Base-by-base conservation (phyloP, 2,113 vertebrate species). In the Mobula birostris region DNA sequence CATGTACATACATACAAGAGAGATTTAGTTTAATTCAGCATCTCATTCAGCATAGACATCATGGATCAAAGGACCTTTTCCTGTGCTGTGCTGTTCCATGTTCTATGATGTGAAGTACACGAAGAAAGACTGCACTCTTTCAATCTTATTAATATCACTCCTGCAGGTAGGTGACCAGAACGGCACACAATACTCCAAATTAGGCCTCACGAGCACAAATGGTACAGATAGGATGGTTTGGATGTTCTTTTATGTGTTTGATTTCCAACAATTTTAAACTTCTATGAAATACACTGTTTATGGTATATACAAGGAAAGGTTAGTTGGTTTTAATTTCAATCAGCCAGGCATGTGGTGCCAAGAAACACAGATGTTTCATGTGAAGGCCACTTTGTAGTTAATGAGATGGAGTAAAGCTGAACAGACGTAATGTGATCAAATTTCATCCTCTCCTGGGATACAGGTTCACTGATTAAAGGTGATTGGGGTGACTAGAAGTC, bases 361-460 rank as follows among this genome's bases (percentile, higher is more conserved):
- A 63, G 83, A 88, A n/a, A 12, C 58, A 88, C 58, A 88, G 56
- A 61, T n/a, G 83, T 88, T n/a, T 88, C 83, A 88, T 4, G 83
- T n/a, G 83, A 88, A 27, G 82, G 29, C 83, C 15, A 63, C 82
- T 85, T 88, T 88, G 83, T 88, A 88, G 83, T 88, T 88, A 63
- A 63, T 63, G 83, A 88, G 83, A 63, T 88, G 58, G 83, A 63
- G 83, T 15, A 12, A 27, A 29, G 27, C 58, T 29, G 83, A 27
- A 12, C 83, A 88, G 83, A n/a, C 58, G 83, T 5, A 88, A 63
- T 12, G 29, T 17, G 56, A 61, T 61, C 83, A n/a, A 29, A 66
- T 90, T 90, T 90, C 85, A 66, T n/a, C 14, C 61, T 32, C 29
- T 68, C 32, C 85, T 66, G 7, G 29, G 85, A 66, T 61, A 66